phyloP scores from a whole-genome alignment of 2,797 vertebrate species.

The Astyanax mexicanus region DNA sequence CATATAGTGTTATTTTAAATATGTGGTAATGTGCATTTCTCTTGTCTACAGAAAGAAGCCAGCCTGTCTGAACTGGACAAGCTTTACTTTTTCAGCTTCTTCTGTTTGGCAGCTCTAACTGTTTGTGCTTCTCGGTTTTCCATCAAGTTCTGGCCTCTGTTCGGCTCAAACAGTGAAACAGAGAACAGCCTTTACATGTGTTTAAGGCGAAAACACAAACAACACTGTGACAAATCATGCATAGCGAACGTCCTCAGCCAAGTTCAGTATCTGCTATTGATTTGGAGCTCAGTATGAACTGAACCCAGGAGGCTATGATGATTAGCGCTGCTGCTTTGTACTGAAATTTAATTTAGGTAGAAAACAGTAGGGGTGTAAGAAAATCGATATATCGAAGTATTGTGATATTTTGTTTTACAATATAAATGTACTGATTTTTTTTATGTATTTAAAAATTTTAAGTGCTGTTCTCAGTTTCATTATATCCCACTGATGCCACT shows the following conservation, averaged over 20 bases:
- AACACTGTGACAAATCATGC: conserved; percentile 1
- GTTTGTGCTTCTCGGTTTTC: conserved; percentile 17
- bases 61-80: background rate
- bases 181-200: conserved; percentile 17
- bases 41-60: background rate
- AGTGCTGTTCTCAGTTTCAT: too few species aligned
- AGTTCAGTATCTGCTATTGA: conserved; percentile 35
- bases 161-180: conserved; percentile 2
- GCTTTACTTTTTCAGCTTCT: background rate
- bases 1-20: too few species aligned
- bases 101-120: background rate
- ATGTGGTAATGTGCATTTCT: background rate
- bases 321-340: background rate
- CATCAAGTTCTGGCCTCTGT: conserved; percentile 5
- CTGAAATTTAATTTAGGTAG: background rate
- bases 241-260: conserved; percentile 17
- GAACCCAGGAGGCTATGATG: conserved; percentile 1
- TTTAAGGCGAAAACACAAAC: conserved; percentile 28
- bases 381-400: too few species aligned
- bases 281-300: conserved; percentile 24
- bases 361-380: too few species aligned
- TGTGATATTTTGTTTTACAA: too few species aligned
- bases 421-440: too few species aligned
- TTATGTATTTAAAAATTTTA: too few species aligned
- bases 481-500: too few species aligned